Percentiles rank a stretch among this genome's conserved stretches.
Evolutionary conservation across 1,140 invertebrate species (phyloP).

Genomic region (Octopus bimaculoides): DNA sequence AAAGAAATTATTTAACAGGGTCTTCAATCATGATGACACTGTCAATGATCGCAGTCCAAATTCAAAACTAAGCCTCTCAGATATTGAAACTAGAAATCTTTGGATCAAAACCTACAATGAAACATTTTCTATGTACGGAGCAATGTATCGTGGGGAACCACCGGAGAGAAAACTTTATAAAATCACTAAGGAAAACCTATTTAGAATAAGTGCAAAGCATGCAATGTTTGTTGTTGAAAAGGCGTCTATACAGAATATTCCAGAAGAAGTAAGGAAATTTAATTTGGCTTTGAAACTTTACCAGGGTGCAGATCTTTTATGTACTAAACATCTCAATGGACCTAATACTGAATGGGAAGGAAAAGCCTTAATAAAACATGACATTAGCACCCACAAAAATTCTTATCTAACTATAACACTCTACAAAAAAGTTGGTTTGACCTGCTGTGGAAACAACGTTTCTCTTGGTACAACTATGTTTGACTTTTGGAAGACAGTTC

Average conservation of each 20-base stretch:
- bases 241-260: not conserved
- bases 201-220: conserved; percentile 32
- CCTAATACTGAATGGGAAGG: not conserved
- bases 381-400: not conserved
- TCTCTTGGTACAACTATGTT: not conserved
- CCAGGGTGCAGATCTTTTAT: not conserved
- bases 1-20: conserved; percentile 48
- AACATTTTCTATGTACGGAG: conserved; percentile 43
- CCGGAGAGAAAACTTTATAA: conserved; percentile 36
- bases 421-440: not conserved
- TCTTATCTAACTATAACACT: not conserved
- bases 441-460: not conserved
- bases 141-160: conserved; percentile 51
- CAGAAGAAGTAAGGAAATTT: not conserved
- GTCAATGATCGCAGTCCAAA: conserved; percentile 56
- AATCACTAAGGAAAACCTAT: conserved; percentile 29
- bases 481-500: not conserved
- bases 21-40: conserved; percentile 57
- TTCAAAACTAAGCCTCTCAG: conserved; percentile 49
- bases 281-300: not conserved
- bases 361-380: not conserved
- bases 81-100: conserved; percentile 35
- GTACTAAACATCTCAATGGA: not conserved
- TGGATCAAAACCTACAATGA: conserved; percentile 47
- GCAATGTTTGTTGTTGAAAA: not conserved